Conservation (phyloP, 2,797 vertebrate species). For the Mycteria americana region DNA sequence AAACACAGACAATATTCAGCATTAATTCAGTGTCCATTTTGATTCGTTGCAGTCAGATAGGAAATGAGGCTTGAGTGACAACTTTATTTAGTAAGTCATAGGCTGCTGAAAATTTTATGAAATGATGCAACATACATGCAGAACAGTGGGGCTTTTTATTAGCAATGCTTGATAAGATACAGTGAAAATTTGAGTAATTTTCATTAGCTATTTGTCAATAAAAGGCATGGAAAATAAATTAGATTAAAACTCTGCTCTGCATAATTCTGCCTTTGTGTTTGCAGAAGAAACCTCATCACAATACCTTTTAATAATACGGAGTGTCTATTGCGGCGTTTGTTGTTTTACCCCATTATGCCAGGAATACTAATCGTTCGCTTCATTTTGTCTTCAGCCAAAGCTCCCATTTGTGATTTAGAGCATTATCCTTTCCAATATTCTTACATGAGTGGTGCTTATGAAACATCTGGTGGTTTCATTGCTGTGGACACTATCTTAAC, state of each 20-base stretch:
- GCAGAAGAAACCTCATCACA: slow-evolving; percentile 50
- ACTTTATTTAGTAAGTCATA: slow-evolving; percentile 73
- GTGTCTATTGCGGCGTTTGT: slow-evolving; percentile 11
- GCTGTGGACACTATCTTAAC: not conserved
- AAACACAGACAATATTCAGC: slow-evolving; percentile 67
- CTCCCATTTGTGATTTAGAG: slow-evolving; percentile 16
- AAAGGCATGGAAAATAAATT: slow-evolving; percentile 67
- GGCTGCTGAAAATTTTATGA: slow-evolving; percentile 70
- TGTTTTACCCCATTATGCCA: slow-evolving; percentile 13
- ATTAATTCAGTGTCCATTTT: slow-evolving; percentile 73
- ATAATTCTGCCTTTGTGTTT: slow-evolving; percentile 60
- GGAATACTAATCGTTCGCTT: slow-evolving; percentile 51
- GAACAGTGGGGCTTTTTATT: slow-evolving; percentile 63
- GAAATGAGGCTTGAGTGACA: slow-evolving; percentile 76
- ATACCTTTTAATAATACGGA: slow-evolving; percentile 50
- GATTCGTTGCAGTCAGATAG: slow-evolving; percentile 32
- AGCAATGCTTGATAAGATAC: slow-evolving; percentile 54
- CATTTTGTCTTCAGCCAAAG: slow-evolving; percentile 32
- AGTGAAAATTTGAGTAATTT: slow-evolving; percentile 54
- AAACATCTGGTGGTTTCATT: not conserved
- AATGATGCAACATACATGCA: slow-evolving; percentile 54
- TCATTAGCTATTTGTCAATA: slow-evolving; percentile 73
- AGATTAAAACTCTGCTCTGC: slow-evolving; percentile 44
- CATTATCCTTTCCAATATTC: not conserved
- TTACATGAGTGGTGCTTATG: not conserved